Percentiles rank a stretch among this genome's conserved stretches.
These are phyloP conservation scores for Axinella damicornis DNA, from an alignment of 37 sponge, comb jelly and placozoan genomes.

Conservation along the genomic window DNA sequence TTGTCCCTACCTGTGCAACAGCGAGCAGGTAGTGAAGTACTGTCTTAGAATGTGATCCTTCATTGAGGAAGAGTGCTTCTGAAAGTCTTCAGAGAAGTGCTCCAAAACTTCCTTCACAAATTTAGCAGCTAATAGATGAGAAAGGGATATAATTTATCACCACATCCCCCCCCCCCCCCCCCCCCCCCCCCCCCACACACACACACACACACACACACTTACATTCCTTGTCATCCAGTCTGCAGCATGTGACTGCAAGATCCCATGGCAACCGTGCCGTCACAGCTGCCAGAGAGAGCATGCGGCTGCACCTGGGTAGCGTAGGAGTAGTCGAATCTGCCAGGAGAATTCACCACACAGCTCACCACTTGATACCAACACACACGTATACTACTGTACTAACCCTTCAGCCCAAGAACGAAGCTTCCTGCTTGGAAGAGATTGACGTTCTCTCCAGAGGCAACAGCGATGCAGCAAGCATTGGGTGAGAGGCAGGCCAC, in stretches of 20 bases:
- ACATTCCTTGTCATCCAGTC: conserved; percentile 2
- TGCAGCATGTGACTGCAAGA: conserved; percentile 46
- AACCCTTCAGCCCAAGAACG: conserved; percentile 43
- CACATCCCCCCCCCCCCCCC: too few relatives aligned
- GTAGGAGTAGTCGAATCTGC: conserved; percentile 31
- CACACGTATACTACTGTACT: too few relatives aligned
- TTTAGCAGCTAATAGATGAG: not conserved
- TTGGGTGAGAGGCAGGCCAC: conserved; percentile 59
- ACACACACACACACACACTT: too few relatives aligned
- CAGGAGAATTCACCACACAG: not conserved
- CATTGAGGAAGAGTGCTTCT: conserved; percentile 1
- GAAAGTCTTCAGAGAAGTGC: conserved; percentile 47
- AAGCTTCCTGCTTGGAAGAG: conserved; percentile 13
- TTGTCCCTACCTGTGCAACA: conserved; percentile 45
- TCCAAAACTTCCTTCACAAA: conserved; percentile 40
- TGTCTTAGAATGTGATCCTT: conserved; percentile 7
- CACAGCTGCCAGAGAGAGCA: conserved; percentile 55
- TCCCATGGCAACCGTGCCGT: conserved; percentile 51
- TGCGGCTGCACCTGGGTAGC: conserved; percentile 21
- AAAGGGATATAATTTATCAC: not conserved
- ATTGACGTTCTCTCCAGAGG: not conserved
- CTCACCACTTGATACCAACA: too few relatives aligned
- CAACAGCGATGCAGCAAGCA: conserved; percentile 53
- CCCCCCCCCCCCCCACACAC: too few relatives aligned
- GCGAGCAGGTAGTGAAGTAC: conserved; percentile 54